Percentiles rank a stretch among this genome's conserved stretches.
Conservation (phyloP, 2,888 invertebrate species). For the Clostera curtula region DNA sequence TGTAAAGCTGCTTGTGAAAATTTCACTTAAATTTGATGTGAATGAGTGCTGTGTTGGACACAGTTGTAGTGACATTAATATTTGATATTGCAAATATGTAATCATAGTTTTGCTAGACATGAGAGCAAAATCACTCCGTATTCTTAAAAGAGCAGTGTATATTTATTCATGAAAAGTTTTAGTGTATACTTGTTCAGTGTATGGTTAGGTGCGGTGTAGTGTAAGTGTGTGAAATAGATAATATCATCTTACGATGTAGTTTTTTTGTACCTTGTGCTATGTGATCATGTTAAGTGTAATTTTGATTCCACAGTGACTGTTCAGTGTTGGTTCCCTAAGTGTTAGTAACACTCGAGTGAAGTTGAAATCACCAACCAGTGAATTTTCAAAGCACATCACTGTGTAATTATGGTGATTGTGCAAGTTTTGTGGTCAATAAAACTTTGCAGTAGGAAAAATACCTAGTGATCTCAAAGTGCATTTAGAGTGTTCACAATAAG, state of each 20-base stretch:
- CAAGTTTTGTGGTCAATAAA: slow-evolving; percentile 18
- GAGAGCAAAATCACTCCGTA: slow-evolving; percentile 19
- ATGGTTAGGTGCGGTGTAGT: slow-evolving; percentile 68
- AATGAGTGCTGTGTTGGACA: slow-evolving; percentile 55
- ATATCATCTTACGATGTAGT: slow-evolving; percentile 62
- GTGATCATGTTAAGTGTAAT: slow-evolving; percentile 41
- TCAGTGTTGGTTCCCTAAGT: slow-evolving; percentile 24
- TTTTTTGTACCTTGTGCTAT: slow-evolving; percentile 67
- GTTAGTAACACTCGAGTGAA: slow-evolving; percentile 19
- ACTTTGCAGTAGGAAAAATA: slow-evolving; percentile 12
- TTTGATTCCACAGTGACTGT: slow-evolving; percentile 20
- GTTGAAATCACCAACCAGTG: slow-evolving; percentile 17
- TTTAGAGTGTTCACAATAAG: too few relatives aligned
- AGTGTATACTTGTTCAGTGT: slow-evolving; percentile 61
- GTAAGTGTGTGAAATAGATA: slow-evolving; percentile 71
- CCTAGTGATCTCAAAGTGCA: slow-evolving; percentile 23
- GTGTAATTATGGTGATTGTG: too few relatives aligned
- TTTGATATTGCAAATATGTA: slow-evolving; percentile 38
- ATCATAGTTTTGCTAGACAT: slow-evolving; percentile 46
- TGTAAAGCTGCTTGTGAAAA: slow-evolving; percentile 45
- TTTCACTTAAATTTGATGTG: slow-evolving; percentile 39
- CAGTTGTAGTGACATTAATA: slow-evolving; percentile 56
- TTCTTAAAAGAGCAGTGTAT: slow-evolving; percentile 36
- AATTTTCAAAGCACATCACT: slow-evolving; percentile 11
- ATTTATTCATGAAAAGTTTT: slow-evolving; percentile 42